Conservation (phyloP, 2,797 vertebrate species). For the Calcarius lapponicus region DNA sequence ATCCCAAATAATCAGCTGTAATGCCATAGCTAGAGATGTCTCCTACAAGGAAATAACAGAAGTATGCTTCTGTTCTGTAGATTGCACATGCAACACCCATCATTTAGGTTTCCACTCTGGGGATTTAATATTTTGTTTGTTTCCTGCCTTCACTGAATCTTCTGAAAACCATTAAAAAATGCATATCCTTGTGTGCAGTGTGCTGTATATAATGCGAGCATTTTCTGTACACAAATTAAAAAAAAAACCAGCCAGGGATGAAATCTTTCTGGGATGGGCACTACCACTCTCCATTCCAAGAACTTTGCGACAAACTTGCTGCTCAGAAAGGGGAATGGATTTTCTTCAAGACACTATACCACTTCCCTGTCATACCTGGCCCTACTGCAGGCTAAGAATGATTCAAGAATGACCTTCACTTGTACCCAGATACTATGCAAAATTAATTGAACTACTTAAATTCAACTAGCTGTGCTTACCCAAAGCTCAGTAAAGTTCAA, state of each 20-base stretch:
- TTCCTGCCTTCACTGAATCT: neutral
- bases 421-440: neutral
- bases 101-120: neutral
- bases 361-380: neutral
- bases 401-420: neutral
- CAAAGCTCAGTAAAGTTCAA: conserved; percentile 11
- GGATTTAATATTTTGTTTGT: neutral
- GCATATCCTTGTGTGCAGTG: neutral
- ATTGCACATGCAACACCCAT: neutral
- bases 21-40: neutral
- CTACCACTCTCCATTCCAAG: neutral
- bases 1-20: neutral
- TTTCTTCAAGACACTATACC: neutral
- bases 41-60: neutral
- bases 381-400: neutral
- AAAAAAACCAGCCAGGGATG: neutral
- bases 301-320: neutral
- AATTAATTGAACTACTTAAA: conserved; percentile 34
- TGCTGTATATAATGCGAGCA: neutral
- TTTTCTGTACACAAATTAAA: neutral
- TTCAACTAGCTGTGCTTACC: neutral
- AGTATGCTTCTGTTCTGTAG: neutral
- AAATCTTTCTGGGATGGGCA: neutral
- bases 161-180: neutral
- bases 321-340: neutral